These are phyloP conservation scores for Miltochrista miniata DNA, from an alignment of 2,888 invertebrate species.

Conservation along the genomic window DNA sequence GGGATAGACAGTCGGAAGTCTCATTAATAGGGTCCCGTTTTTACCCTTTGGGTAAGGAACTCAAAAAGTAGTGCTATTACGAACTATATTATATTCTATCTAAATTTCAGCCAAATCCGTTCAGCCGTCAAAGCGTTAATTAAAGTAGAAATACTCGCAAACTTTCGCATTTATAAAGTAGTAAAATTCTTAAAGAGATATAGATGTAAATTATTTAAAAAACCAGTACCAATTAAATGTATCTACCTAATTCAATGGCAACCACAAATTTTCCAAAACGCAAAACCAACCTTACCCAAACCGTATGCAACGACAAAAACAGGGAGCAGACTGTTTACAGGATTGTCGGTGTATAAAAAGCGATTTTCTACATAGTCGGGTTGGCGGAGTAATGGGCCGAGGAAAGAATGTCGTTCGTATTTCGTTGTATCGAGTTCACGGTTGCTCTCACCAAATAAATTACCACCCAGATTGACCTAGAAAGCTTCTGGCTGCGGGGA, in stretches of 20 bases:
- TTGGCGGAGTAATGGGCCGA: conserved; percentile 45
- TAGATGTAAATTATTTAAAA: too few relatives aligned
- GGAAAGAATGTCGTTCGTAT: conserved; percentile 47
- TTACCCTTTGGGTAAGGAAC: too few relatives aligned
- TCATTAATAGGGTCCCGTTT: too few relatives aligned
- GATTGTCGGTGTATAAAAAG: conserved; percentile 48
- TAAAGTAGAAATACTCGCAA: too few relatives aligned
- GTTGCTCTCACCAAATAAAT: conserved; percentile 69
- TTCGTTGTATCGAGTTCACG: conserved; percentile 55
- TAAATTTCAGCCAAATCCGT: too few relatives aligned
- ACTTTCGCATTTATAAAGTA: too few relatives aligned
- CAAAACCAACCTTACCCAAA: conserved; percentile 38
- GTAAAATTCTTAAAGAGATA: too few relatives aligned
- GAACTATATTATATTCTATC: too few relatives aligned
- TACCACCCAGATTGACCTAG: conserved; percentile 71
- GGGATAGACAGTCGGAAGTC: too few relatives aligned
- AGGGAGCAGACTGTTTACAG: conserved; percentile 44
- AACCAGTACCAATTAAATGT: too few relatives aligned
- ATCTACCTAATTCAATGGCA: conserved; percentile 27
- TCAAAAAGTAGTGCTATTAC: too few relatives aligned
- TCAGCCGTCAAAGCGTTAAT: too few relatives aligned
- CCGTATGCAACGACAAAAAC: conserved; percentile 45
- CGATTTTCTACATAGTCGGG: conserved; percentile 49
- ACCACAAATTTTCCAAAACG: conserved; percentile 30
- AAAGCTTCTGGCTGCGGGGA: conserved; percentile 54